Percentiles rank a stretch among this genome's conserved stretches.
These are phyloP conservation scores for Phengaris alcon DNA, from an alignment of 2,888 invertebrate genomes.

Conservation along the genomic window DNA sequence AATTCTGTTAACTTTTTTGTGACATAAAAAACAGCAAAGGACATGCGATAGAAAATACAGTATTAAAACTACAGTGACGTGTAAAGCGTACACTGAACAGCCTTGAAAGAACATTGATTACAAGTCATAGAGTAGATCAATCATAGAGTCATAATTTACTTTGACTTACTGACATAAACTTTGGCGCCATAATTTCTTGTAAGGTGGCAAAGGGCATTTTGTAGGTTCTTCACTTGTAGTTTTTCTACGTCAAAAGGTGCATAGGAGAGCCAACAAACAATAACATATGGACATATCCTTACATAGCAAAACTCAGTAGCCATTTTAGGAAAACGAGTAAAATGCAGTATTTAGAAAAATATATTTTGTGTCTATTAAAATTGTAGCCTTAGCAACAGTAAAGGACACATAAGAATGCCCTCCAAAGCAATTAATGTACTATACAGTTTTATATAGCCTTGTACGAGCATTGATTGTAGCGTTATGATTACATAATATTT, in stretches of 20 bases:
- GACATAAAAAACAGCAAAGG: not conserved
- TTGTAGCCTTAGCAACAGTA: not conserved
- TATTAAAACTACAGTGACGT: not conserved
- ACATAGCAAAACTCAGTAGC: not conserved
- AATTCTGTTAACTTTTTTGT: no score
- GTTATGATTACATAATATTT: constrained; percentile 23
- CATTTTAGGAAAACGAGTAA: not conserved
- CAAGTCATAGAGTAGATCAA: not conserved
- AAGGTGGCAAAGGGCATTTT: no score
- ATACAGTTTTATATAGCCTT: constrained; percentile 4
- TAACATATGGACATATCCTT: not conserved
- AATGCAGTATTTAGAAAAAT: not conserved
- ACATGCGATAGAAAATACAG: not conserved
- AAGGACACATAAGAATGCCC: not conserved
- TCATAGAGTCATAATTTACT: not conserved
- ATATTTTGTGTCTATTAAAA: not conserved
- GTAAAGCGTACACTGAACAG: not conserved
- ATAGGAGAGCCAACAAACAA: not conserved
- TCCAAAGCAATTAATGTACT: not conserved
- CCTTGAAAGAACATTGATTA: not conserved
- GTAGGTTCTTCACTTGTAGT: no score
- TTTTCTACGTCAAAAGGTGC: no score
- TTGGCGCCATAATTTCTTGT: no score
- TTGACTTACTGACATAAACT: not conserved
- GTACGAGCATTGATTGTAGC: constrained; percentile 26